Percentiles rank a stretch among this genome's conserved stretches.
These are phyloP conservation scores for Pyrocephalus nanus DNA, from an alignment of 2,797 vertebrate genomes.

Conservation along the genomic window DNA sequence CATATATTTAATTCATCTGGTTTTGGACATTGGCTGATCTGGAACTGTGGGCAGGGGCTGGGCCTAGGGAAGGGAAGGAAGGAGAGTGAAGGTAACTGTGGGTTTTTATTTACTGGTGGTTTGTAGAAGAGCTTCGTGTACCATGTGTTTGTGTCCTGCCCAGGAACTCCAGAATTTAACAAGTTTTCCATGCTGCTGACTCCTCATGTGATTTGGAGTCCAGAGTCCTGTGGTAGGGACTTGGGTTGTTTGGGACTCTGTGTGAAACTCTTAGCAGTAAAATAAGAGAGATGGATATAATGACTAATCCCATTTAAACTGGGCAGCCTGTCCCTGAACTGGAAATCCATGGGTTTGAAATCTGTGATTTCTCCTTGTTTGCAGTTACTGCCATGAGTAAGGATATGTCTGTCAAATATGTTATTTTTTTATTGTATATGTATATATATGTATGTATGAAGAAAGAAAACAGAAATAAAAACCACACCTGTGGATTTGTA, in stretches of 20 bases:
- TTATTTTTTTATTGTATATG: background rate
- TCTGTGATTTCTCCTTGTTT: background rate
- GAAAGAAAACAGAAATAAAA: background rate
- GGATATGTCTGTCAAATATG: background rate
- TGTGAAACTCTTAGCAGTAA: background rate
- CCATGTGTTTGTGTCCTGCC: background rate
- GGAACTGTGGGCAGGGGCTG: background rate
- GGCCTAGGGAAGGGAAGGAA: background rate
- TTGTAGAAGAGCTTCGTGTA: background rate
- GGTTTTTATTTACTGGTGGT: background rate
- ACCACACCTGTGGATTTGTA: rapidly evolving
- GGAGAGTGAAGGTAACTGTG: background rate
- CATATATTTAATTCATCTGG: background rate
- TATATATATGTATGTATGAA: background rate
- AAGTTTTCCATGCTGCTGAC: constrained; percentile 18
- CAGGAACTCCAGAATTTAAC: background rate
- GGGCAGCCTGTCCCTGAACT: background rate
- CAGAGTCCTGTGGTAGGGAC: background rate
- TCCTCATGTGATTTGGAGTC: constrained; percentile 7
- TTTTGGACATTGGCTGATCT: background rate
- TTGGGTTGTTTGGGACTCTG: background rate
- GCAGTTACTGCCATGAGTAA: background rate
- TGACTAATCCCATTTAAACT: background rate
- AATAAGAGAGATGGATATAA: background rate
- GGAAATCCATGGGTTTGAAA: background rate